Conservation (phyloP, 2,888 invertebrate genomes). For the Pseudanteris insignis region DNA sequence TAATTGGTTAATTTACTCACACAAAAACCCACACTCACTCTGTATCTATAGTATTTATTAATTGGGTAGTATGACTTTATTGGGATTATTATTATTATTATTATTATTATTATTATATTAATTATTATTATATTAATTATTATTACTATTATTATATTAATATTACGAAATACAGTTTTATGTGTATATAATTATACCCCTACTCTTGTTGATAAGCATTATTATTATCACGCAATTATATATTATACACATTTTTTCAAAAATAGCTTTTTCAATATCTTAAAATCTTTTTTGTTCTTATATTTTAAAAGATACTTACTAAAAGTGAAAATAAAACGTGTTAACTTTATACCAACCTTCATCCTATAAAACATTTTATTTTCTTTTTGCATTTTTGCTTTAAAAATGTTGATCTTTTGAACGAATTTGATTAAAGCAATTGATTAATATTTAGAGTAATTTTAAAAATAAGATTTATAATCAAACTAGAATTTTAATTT, state of each 20-base stretch:
- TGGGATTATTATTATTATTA: conserved; percentile 62
- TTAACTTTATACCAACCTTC: no score
- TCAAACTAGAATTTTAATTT: no score
- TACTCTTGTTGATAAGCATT: conserved; percentile 40
- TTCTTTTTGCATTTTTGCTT: conserved; percentile 1
- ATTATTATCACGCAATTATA: conserved; percentile 16
- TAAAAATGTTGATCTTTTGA: no score
- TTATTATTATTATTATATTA: conserved; percentile 58
- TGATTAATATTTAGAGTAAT: no score
- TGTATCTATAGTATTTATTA: conserved; percentile 68
- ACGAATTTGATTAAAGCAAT: no score
- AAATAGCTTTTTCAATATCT: no score
- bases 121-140: conserved; percentile 60
- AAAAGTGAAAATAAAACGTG: not conserved
- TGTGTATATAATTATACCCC: conserved; percentile 60
- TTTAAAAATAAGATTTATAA: no score
- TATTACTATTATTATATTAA: conserved; percentile 57
- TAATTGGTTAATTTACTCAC: conserved; percentile 63
- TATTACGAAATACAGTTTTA: conserved; percentile 64
- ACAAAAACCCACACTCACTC: conserved; percentile 62
- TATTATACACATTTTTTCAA: not conserved
- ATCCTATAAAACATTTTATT: no score
- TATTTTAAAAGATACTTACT: conserved; percentile 2
- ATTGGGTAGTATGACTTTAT: conserved; percentile 66
- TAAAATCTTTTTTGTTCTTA: conserved; percentile 19